A percentile compares a stretch with the other conserved stretches of the same genome.
Evolutionary conservation across 2,113 vertebrate genomes (phyloP).

Genomic region (Brachyhypopomus occidentalis): DNA sequence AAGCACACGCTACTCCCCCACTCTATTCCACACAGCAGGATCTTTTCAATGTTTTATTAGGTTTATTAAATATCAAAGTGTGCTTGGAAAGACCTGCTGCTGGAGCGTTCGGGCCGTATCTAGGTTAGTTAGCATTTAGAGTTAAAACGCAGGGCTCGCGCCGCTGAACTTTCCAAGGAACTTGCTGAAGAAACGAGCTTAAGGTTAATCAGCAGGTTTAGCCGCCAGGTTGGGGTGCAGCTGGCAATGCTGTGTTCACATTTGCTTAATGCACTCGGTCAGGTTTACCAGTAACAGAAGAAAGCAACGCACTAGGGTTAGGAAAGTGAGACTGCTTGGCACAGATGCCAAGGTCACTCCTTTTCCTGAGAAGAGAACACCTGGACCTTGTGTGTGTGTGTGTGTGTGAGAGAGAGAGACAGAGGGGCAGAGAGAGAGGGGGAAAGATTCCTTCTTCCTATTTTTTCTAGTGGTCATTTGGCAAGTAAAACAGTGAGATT

Average conservation of each 20-base stretch:
- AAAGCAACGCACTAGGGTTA: background rate
- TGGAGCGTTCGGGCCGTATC: too few relatives aligned
- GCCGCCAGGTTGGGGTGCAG: background rate
- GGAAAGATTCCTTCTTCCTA: too few relatives aligned
- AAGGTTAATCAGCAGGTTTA: too few relatives aligned
- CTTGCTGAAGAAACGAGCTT: too few relatives aligned
- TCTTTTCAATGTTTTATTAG: background rate
- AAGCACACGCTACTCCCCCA: slow-evolving; percentile 21
- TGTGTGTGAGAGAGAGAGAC: background rate
- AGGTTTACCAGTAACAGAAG: background rate
- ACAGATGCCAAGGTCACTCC: slow-evolving; percentile 58
- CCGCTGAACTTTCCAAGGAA: too few relatives aligned
- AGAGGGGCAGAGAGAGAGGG: background rate
- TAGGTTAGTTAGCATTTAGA: too few relatives aligned
- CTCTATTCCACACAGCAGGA: too few relatives aligned
- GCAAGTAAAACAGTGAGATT: background rate
- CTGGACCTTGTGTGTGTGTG: slow-evolving; percentile 52
- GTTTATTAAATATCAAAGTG: too few relatives aligned
- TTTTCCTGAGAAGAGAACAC: slow-evolving; percentile 72
- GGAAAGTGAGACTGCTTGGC: background rate
- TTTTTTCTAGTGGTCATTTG: background rate
- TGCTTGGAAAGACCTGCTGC: too few relatives aligned
- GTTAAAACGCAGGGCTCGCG: too few relatives aligned
- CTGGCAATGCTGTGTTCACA: background rate
- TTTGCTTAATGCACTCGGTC: background rate